phyloP scores from a whole-genome alignment of 2,888 invertebrate genomes.

The Yponomeuta malinellus region DNA sequence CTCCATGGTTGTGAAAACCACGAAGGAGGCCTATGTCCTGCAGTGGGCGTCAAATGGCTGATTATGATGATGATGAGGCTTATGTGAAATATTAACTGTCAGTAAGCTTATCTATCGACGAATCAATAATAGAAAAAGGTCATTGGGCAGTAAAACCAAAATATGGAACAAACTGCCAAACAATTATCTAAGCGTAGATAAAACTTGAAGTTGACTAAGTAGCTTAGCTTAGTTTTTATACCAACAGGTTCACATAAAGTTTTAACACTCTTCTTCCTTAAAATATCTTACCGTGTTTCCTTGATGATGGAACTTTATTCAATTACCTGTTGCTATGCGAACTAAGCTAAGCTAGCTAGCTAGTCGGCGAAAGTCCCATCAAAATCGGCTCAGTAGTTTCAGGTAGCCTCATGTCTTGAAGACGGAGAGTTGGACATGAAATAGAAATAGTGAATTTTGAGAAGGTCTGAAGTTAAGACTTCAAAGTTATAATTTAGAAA shows the following conservation, averaged over 20 bases:
- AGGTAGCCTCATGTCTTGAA: background rate
- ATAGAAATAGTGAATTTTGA: constrained; percentile 3
- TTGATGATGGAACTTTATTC: background rate
- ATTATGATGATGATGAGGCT: too few relatives aligned
- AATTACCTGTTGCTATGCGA: constrained; percentile 1
- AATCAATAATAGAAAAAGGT: too few relatives aligned
- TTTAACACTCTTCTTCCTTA: background rate
- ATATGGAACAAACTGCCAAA: background rate
- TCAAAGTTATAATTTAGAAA: too few relatives aligned
- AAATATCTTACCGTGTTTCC: background rate
- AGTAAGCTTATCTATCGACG: too few relatives aligned
- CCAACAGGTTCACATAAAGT: background rate
- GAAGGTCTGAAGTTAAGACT: background rate
- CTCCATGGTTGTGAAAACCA: too few relatives aligned
- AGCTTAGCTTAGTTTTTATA: constrained; percentile 3
- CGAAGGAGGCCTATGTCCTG: too few relatives aligned
- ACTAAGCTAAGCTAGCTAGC: constrained; percentile 2
- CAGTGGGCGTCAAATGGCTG: too few relatives aligned
- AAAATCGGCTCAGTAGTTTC: constrained; percentile 1
- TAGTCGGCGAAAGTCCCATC: background rate
- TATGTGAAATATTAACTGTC: too few relatives aligned
- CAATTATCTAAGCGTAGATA: background rate
- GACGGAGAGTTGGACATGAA: background rate
- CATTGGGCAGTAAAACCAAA: too few relatives aligned
- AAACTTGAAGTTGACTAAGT: background rate